Conservation (phyloP, 2,113 vertebrate genomes). For the Mirza zaza region DNA sequence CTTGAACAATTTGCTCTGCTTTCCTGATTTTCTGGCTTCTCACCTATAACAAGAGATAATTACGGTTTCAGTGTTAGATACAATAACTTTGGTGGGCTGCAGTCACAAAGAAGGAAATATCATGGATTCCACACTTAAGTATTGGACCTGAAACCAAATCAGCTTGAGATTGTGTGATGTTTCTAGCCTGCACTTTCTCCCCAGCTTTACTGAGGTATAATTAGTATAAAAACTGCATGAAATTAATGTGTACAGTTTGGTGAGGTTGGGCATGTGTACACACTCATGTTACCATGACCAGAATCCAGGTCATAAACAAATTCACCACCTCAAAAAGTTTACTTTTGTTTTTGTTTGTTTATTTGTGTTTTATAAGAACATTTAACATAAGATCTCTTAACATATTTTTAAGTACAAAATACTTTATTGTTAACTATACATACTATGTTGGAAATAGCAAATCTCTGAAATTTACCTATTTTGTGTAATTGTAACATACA, state of each 20-base stretch:
- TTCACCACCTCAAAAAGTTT: not conserved
- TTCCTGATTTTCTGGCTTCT: not conserved
- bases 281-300: not conserved
- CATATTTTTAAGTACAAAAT: not conserved
- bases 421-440: not conserved
- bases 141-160: not conserved
- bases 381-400: not conserved
- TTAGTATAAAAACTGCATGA: not conserved
- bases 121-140: not conserved
- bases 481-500: not conserved
- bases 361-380: not conserved
- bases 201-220: not conserved
- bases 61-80: not conserved
- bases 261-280: not conserved
- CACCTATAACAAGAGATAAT: not conserved
- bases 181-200: not conserved
- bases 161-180: not conserved
- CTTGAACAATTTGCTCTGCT: not conserved
- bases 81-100: not conserved
- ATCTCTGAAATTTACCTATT: not conserved
- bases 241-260: not conserved
- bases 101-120: not conserved
- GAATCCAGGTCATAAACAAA: not conserved
- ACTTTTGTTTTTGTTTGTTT: not conserved
- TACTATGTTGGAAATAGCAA: not conserved